A percentile compares a stretch with the other conserved stretches of the same genome.
phyloP scores from a whole-genome alignment of 2,113 vertebrate species.

The Orycteropus afer region DNA sequence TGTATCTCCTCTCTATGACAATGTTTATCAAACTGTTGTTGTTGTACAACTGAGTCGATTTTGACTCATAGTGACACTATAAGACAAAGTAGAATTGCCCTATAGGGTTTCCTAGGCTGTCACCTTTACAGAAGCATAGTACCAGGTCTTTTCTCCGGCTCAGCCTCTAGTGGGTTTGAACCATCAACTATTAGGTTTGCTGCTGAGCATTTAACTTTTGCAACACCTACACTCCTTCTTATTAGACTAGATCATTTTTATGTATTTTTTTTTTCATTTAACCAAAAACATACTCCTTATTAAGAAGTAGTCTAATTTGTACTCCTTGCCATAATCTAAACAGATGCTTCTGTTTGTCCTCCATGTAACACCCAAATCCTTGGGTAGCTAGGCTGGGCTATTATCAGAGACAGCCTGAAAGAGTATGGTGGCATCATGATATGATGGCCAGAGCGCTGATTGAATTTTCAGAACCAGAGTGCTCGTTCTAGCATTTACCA shows the following conservation, averaged over 20 bases:
- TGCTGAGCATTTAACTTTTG: not conserved
- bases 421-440: not conserved
- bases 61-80: not conserved
- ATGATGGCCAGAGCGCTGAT: not conserved
- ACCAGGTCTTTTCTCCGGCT: not conserved
- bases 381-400: not conserved
- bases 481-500: not conserved
- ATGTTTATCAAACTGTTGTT: not conserved
- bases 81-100: not conserved
- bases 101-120: not conserved
- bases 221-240: not conserved
- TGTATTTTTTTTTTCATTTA: not conserved
- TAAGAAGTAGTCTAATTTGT: not conserved
- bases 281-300: not conserved
- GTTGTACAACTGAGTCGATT: not conserved
- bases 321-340: not conserved
- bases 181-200: not conserved
- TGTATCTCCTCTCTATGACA: not conserved
- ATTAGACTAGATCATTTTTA: not conserved
- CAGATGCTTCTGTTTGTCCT: not conserved
- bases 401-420: not conserved
- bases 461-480: not conserved
- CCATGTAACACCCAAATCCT: not conserved
- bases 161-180: not conserved
- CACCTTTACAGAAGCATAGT: not conserved